A percentile compares a stretch with the other conserved stretches of the same genome.
Conservation (phyloP, 2,888 invertebrate genomes). For the Cheilosia grossa region DNA sequence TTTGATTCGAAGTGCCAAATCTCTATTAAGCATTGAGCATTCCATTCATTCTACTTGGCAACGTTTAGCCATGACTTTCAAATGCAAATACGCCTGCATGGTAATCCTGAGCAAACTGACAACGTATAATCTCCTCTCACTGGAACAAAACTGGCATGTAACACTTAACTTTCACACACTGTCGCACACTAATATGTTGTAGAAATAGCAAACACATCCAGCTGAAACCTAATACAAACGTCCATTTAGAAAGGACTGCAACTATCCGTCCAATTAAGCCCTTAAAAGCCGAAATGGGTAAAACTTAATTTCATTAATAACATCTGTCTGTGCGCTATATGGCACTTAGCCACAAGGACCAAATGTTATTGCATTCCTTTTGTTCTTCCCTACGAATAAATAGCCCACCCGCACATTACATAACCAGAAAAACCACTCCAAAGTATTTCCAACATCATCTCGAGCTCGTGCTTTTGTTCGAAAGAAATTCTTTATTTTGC, state of each 20-base stretch:
- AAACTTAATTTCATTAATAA: constrained; percentile 61
- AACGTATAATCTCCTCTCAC: not conserved
- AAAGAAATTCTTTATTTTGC: constrained; percentile 59
- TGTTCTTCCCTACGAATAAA: constrained; percentile 2
- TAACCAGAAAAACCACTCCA: constrained; percentile 63
- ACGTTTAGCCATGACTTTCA: not conserved
- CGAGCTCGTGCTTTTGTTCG: constrained; percentile 53
- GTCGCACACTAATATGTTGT: not conserved
- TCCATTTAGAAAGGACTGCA: constrained; percentile 17
- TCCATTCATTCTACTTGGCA: too few species aligned
- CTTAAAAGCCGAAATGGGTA: constrained; percentile 55
- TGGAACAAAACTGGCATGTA: not conserved
- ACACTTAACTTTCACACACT: constrained; percentile 5
- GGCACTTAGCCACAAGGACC: constrained; percentile 37
- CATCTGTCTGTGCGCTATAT: constrained; percentile 38
- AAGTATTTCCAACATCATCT: constrained; percentile 62
- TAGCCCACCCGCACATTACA: constrained; percentile 35
- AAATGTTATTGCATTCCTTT: constrained; percentile 51
- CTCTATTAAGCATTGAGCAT: too few species aligned
- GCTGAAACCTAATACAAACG: constrained; percentile 6
- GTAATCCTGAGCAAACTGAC: not conserved
- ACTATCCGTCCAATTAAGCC: constrained; percentile 44
- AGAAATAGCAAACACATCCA: not conserved
- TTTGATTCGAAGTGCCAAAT: too few species aligned
- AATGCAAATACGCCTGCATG: not conserved